Evolutionary conservation across 2,888 invertebrate species (phyloP), one percentile per base, ranked within the genome.

Genomic region (Pristionchus entomophagus): DNA sequence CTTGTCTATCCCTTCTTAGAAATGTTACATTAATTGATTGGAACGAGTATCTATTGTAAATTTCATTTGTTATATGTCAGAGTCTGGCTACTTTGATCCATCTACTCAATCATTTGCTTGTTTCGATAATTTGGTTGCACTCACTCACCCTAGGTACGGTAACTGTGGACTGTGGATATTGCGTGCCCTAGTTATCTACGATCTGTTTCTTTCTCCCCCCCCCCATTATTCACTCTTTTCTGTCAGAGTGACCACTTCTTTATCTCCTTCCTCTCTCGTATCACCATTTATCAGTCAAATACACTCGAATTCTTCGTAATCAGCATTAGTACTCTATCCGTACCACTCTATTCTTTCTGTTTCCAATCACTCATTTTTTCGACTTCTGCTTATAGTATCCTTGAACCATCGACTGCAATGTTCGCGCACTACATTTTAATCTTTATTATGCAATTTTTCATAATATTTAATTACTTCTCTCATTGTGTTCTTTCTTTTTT

Each of bases 251-350:
- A 69, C 69, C 69, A 29, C 3, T n/a, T 69, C 35, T 35, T 69
- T 69, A 69, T 69, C 69, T 49, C 49, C 19, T 8, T 78, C 78
- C 32, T 29, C 29, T 78, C 78, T 49, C 49, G n/a, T n/a, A n/a
- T n/a, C n/a, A n/a, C n/a, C n/a, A 29, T 19, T 78, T 78, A 78
- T 78, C 78, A 78, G 14, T n/a, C 5, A 17, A 51, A 32, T 32
- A 19, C 78, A 19, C 78, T 78, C 78, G 26, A 17, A 29, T 51
- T 78, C 26, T 29, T 22, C 17, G 26, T 49, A 78, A 26, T 51
- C 45, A 49, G 78, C 49, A 51, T 51, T 51, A 38, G 22, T 45
- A 51, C 78, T 78, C 29, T 12, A 51, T 32, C 17, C 51, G 49
- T 78, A 51, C 26, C 78, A 45, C 29, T 38, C 41, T 77, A 19